Percentiles rank a stretch among this genome's conserved stretches.
phyloP scores from a whole-genome alignment of 2,113 vertebrate species.

The Grammomys surdaster region DNA sequence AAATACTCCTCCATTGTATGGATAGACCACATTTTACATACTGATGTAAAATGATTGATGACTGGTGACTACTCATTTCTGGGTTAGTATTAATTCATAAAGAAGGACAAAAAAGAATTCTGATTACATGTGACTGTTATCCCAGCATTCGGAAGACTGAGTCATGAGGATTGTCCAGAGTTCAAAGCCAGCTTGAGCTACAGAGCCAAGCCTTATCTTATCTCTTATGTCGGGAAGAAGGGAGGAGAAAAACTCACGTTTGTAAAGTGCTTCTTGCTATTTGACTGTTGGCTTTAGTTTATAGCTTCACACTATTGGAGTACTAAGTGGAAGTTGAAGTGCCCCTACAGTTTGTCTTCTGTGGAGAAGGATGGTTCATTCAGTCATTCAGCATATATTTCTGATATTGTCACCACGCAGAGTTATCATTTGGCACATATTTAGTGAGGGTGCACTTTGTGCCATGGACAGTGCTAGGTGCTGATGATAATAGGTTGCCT shows the following conservation, averaged over 20 bases:
- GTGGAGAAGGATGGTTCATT: background rate
- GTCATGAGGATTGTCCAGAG: background rate
- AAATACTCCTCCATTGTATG: background rate
- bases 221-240: background rate
- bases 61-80: background rate
- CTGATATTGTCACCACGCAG: background rate
- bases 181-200: background rate
- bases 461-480: background rate
- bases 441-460: background rate
- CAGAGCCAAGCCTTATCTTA: background rate
- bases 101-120: background rate
- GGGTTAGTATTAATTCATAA: background rate
- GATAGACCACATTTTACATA: background rate
- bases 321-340: conserved; percentile 38
- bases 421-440: background rate
- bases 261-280: background rate
- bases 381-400: background rate
- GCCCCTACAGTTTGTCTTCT: background rate
- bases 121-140: background rate
- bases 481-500: background rate
- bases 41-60: background rate
- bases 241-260: background rate
- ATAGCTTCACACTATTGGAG: background rate
- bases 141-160: background rate
- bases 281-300: conserved; percentile 12